phyloP scores from a whole-genome alignment of 2,888 invertebrate species.

The Balanococcus diminutus region DNA sequence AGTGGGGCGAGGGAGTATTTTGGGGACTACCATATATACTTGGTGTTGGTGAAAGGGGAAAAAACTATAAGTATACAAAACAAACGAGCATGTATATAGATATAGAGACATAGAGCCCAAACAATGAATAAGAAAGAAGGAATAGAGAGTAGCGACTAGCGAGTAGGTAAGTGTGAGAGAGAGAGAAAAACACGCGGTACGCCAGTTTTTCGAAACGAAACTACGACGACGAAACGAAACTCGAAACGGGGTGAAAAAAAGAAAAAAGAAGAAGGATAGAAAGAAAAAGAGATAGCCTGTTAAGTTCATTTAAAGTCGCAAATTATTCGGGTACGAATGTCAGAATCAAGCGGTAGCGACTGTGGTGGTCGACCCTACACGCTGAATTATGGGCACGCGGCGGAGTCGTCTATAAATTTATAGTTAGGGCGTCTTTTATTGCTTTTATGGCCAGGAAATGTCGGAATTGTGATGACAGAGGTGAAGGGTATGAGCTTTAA shows the following conservation, averaged over 20 bases:
- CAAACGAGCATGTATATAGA: background rate
- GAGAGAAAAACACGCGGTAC: background rate
- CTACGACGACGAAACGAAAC: background rate
- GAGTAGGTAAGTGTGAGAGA: background rate
- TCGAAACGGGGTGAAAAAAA: background rate
- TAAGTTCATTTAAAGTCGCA: slow-evolving; percentile 55
- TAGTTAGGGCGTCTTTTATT: slow-evolving; percentile 59
- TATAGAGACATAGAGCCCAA: background rate
- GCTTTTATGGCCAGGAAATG: slow-evolving; percentile 59
- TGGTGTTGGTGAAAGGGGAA: background rate
- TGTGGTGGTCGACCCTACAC: slow-evolving; percentile 50
- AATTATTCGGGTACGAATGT: slow-evolving; percentile 55
- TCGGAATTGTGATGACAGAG: slow-evolving; percentile 57
- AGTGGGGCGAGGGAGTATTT: too few species aligned
- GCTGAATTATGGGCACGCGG: slow-evolving; percentile 58
- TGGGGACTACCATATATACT: background rate
- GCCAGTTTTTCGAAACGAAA: slow-evolving; percentile 1
- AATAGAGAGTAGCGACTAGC: too few species aligned
- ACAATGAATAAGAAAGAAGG: slow-evolving; percentile 31
- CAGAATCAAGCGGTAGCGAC: slow-evolving; percentile 48
- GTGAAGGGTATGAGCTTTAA: slow-evolving; percentile 58
- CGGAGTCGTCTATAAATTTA: slow-evolving; percentile 58
- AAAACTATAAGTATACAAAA: background rate
- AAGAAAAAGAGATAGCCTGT: slow-evolving; percentile 54
- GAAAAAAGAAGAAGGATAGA: background rate